phyloP scores from a whole-genome alignment of 1,140 invertebrate genomes.

The Nomia melanderi region DNA sequence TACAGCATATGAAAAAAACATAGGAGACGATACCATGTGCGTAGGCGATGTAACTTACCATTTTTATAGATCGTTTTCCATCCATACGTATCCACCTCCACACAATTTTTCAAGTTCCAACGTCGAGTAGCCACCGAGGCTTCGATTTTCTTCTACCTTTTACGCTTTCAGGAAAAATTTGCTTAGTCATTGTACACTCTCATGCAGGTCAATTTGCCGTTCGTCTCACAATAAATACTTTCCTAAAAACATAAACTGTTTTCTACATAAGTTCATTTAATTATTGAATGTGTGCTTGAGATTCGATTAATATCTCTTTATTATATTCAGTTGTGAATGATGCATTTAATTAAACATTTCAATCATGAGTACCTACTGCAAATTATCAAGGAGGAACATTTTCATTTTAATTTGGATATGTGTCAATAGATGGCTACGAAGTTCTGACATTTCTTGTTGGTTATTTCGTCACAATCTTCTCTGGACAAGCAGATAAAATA shows the following conservation, averaged over 20 bases:
- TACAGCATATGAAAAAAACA: not conserved
- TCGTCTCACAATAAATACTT: not conserved
- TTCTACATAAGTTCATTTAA: too few relatives aligned
- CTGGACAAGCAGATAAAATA: not conserved
- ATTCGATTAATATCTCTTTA: too few relatives aligned
- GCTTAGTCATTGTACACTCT: slow-evolving; percentile 72
- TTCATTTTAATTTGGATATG: not conserved
- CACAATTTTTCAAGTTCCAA: slow-evolving; percentile 47
- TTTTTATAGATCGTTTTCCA: slow-evolving; percentile 74
- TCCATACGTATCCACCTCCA: slow-evolving; percentile 62
- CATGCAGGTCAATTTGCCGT: slow-evolving; percentile 26
- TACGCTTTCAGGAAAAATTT: slow-evolving; percentile 69
- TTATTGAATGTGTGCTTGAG: too few relatives aligned
- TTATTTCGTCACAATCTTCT: not conserved
- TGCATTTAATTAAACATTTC: not conserved
- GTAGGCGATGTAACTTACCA: slow-evolving; percentile 61
- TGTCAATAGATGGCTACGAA: not conserved
- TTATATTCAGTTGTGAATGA: not conserved
- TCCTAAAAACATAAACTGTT: slow-evolving; percentile 50
- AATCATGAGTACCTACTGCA: not conserved
- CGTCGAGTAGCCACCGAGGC: slow-evolving; percentile 29
- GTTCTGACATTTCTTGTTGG: not conserved
- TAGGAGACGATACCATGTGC: not conserved
- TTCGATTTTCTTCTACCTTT: slow-evolving; percentile 65
- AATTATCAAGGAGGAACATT: too few relatives aligned